Evolutionary conservation across 2,113 vertebrate genomes (phyloP).

Genomic region (Macrotus californicus): DNA sequence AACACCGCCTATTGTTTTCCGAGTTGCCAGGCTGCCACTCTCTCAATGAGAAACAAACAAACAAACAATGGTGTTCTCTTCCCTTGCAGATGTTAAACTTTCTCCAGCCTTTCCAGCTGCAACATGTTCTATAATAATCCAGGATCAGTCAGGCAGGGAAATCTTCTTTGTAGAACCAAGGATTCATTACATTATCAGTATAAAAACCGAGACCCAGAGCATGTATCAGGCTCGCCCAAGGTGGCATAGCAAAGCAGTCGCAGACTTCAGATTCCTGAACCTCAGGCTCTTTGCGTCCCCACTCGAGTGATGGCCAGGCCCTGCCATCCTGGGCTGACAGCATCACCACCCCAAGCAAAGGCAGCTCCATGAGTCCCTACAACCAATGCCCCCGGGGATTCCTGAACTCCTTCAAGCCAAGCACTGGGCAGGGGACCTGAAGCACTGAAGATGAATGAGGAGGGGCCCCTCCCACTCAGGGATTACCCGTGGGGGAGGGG

Average conservation of each 20-base stretch:
- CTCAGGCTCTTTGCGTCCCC: background rate
- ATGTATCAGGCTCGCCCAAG: background rate
- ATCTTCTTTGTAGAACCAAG: background rate
- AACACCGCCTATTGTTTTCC: background rate
- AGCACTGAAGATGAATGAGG: background rate
- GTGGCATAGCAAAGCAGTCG: background rate
- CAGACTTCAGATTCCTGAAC: background rate
- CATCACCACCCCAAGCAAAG: background rate
- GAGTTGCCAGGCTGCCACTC: background rate
- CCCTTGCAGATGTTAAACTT: background rate
- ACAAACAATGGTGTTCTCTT: background rate
- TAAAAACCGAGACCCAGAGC: background rate
- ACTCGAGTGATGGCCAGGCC: background rate
- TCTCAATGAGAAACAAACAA: background rate
- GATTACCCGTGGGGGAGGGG: rapidly evolving
- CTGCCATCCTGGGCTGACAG: background rate
- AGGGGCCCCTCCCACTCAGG: background rate
- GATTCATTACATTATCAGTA: background rate
- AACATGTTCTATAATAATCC: background rate
- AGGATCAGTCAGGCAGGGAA: background rate
- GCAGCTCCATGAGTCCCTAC: background rate
- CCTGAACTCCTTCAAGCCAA: background rate
- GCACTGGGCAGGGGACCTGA: rapidly evolving
- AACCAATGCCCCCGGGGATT: background rate
- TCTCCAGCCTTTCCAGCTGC: background rate